phyloP scores from a whole-genome alignment of 2,113 vertebrate genomes.

The Amblyopsis rosae region DNA sequence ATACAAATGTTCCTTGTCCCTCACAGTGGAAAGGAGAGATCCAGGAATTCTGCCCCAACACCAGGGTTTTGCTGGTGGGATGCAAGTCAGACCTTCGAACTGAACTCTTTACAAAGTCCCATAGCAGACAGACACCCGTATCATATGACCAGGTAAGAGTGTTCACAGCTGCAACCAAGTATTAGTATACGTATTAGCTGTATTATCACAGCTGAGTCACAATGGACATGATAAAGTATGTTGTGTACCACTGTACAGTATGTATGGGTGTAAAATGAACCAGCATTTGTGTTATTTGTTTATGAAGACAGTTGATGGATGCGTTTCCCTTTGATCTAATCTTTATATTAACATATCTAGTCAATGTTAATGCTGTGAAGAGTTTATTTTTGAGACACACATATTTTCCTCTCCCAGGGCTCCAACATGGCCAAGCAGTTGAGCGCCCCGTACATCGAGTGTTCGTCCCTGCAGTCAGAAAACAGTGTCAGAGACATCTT shows the following conservation, averaged over 20 bases:
- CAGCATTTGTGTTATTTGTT: neutral
- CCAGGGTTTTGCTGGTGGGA: constrained; percentile 89
- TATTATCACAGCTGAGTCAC: no score
- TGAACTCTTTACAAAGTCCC: constrained; percentile 79
- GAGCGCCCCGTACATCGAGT: constrained; percentile 89
- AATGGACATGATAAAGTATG: no score
- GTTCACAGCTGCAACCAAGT: no score
- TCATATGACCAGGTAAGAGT: constrained; percentile 87
- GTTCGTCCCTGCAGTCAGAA: constrained; percentile 89
- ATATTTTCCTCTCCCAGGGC: constrained; percentile 71
- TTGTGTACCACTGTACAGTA: no score
- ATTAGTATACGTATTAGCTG: no score
- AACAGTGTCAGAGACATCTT: constrained; percentile 95
- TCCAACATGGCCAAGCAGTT: constrained; percentile 91
- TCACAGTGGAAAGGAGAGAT: constrained; percentile 90
- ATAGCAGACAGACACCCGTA: constrained; percentile 77
- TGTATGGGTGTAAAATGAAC: no score
- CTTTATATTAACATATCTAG: neutral
- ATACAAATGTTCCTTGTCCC: neutral
- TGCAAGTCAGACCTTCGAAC: constrained; percentile 91
- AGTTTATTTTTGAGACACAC: no score
- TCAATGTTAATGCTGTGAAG: no score
- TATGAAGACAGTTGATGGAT: neutral
- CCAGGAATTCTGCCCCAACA: constrained; percentile 90
- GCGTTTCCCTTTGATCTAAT: neutral